Evolutionary conservation across 2,888 invertebrate species (phyloP), one percentile per base, ranked within the genome.

Genomic region (Pecten maximus): DNA sequence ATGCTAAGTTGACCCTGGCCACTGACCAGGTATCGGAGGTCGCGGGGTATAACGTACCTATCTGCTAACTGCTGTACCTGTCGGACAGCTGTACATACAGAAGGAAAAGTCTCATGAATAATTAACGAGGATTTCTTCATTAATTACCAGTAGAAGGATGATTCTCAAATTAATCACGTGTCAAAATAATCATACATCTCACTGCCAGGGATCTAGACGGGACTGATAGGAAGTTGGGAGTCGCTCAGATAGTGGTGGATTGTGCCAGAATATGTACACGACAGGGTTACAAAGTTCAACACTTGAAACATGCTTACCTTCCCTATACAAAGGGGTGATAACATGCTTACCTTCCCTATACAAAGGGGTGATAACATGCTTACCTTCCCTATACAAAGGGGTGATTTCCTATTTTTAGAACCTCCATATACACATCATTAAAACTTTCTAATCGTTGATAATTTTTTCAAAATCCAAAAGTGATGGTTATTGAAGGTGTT

Each of bases 71-170:
- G 74, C 74, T 35, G 3, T 74, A 74, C 35, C 74, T 74, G 74
- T 28, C 74, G 35, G 15, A 74, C 74, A 74, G 74, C 10, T 35
- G 74, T 28, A 74, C 74, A 74, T 35, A 74, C 35, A 35, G 35
- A 35, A 74, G 74, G 74, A 74, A 74, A 28, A 74, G 35, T 8
- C 23, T 35, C 74, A 74, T 74, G 35, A 28, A 74, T 74, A 74
- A 74, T 74, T 74, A 74, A 74, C 74, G 23, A 74, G 74, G 74
- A 35, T 35, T 28, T 74, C 74, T 74, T 74, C 74, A 74, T 74
- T 74, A 74, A 74, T 74, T 74, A 74, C 74, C 74, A 12, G 35
- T 35, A 74, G 74, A 35, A 8, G 74, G 10, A 10, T 74, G 74
- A 74, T 28, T n/a, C 10, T 4, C 2, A 35, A 74, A 74, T 74